phyloP scores from a whole-genome alignment of 2,888 invertebrate species.

The Noctua fimbriata region DNA sequence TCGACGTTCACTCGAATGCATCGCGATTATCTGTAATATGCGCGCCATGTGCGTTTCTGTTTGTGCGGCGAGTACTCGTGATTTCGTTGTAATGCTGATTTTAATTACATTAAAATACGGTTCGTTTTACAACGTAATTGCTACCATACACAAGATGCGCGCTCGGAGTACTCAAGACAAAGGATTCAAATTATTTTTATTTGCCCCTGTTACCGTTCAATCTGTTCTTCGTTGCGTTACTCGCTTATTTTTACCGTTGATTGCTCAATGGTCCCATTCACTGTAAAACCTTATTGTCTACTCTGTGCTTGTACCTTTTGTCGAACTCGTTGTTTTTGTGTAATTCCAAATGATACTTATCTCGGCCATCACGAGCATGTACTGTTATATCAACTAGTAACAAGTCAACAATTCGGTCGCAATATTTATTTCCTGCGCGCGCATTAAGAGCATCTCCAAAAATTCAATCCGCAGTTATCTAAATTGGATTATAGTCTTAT shows the following conservation, averaged over 20 bases:
- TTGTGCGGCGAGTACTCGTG: slow-evolving; percentile 46
- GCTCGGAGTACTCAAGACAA: slow-evolving; percentile 59
- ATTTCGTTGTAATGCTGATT: slow-evolving; percentile 61
- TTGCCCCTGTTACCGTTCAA: slow-evolving; percentile 69
- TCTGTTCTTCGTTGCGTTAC: slow-evolving; percentile 71
- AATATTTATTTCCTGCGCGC: slow-evolving; percentile 76
- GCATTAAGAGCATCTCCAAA: slow-evolving; percentile 73
- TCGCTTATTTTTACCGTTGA: slow-evolving; percentile 80
- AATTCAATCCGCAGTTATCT: slow-evolving; percentile 76
- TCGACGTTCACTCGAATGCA: slow-evolving; percentile 75
- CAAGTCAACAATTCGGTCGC: slow-evolving; percentile 77
- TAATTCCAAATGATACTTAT: slow-evolving; percentile 79
- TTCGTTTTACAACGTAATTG: slow-evolving; percentile 66
- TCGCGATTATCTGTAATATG: slow-evolving; percentile 73
- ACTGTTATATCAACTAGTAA: slow-evolving; percentile 81
- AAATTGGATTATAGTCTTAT: slow-evolving; percentile 77
- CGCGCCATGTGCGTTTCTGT: slow-evolving; percentile 70
- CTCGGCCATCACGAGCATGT: slow-evolving; percentile 80
- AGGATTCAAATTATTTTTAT: slow-evolving; percentile 67
- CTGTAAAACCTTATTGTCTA: slow-evolving; percentile 76
- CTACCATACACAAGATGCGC: slow-evolving; percentile 45
- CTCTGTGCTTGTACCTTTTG: slow-evolving; percentile 73
- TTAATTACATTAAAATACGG: slow-evolving; percentile 68
- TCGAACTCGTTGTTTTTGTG: slow-evolving; percentile 78
- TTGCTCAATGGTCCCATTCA: slow-evolving; percentile 77